Evolutionary conservation across 1,140 invertebrate genomes (phyloP), one percentile per base, ranked within the genome.

Genomic region (Atopsyche davidsoni): DNA sequence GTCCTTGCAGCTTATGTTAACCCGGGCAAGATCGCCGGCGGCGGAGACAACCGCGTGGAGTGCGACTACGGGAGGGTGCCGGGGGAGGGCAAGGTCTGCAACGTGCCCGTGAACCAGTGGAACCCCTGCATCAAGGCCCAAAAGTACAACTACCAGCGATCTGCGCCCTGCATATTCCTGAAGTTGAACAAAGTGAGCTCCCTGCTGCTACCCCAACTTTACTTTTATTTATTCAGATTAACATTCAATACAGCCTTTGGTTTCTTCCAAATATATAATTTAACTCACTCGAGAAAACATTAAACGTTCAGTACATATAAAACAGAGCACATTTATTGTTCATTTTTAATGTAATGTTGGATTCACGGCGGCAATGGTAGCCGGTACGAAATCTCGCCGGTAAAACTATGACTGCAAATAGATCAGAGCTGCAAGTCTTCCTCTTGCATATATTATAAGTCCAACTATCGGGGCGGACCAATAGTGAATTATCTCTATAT

Each of bases 111-210:
- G n/a, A 77, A 81, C 57, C 71, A 79, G 24, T 84, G 79, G 72
- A 66, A 72, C 22, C 76, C 79, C 6, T 89, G 87, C 65, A 87
- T 79, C 46, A 65, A 75, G 42, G 79, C 81, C 24, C 82, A 87
- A 53, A 75, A 80, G 61, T 92, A 81, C 61, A 87, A 88, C 60
- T 92, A 86, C 64, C 79, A 83, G 40, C 75, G 80, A 57, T 84
- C 80, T 13, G 79, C 83, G 11, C 89, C 88, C 10, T 91, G 87
- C 63, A 81, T 91, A 62, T 84, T 89, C 69, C 77, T 91, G 47
- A 92, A 91, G 64, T 72, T 92, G 32, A 91, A 91, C 60, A 88
- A 86, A 75, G 83, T 86, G 60, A 62, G 62, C 62, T 7, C 14
- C 23, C 31, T n/a, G n/a, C n/a, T n/a, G n/a, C 23, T 6, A 10